These are phyloP conservation scores for Magallana nippona DNA, from an alignment of 2,888 invertebrate species.

Conservation along the genomic window DNA sequence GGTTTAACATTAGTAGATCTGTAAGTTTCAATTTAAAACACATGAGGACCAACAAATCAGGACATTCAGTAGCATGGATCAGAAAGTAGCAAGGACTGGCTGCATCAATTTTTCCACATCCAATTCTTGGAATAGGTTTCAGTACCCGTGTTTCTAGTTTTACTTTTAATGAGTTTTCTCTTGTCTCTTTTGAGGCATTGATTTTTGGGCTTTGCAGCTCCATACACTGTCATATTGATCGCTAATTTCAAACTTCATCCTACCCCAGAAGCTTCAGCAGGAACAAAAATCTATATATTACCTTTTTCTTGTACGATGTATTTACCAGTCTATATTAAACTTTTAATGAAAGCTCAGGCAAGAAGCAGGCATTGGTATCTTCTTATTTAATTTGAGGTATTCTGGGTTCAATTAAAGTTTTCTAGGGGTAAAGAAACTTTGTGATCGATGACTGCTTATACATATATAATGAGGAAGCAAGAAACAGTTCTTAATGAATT, in stretches of 20 bases:
- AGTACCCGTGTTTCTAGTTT: background rate
- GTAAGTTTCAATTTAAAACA: too few species aligned
- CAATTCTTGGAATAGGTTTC: too few species aligned
- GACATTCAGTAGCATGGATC: too few species aligned
- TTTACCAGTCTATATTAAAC: constrained; percentile 11
- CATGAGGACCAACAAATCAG: too few species aligned
- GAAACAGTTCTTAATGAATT: too few species aligned
- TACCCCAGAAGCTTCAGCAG: background rate
- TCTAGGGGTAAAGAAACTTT: background rate
- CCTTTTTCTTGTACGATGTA: background rate
- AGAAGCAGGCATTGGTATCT: background rate
- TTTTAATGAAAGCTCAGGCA: constrained; percentile 21
- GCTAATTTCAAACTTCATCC: constrained; percentile 20
- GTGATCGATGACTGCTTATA: constrained; percentile 5
- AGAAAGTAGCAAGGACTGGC: too few species aligned
- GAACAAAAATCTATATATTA: constrained; percentile 17
- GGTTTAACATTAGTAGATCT: too few species aligned
- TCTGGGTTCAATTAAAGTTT: background rate
- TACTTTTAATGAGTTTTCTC: background rate
- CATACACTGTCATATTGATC: constrained; percentile 22
- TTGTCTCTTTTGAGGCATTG: constrained; percentile 6
- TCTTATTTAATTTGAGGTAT: background rate
- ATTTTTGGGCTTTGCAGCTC: constrained; percentile 9
- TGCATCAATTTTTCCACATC: too few species aligned
- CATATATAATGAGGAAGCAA: background rate